Evolutionary conservation across 2,113 vertebrate species (phyloP), one percentile per base, ranked within the genome.

Genomic region (Thomomys bottae): DNA sequence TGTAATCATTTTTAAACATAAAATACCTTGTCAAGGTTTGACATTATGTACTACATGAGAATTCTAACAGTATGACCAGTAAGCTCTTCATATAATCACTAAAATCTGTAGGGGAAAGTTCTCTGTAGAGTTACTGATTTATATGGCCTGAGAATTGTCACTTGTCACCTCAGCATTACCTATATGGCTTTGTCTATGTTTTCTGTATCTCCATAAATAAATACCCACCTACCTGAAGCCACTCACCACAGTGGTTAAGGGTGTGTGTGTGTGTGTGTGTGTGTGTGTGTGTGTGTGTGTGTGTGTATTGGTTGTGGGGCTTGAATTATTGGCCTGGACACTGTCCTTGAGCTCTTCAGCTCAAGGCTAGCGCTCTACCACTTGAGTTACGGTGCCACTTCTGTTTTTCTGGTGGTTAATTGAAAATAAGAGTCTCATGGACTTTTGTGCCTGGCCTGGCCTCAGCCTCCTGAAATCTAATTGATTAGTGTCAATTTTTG

Each of bases 401-500:
- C n/a, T n/a, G n/a, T n/a, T n/a, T n/a, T n/a, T n/a, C n/a, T n/a
- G n/a, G n/a, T n/a, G n/a, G n/a, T n/a, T n/a, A n/a, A n/a, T n/a
- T n/a, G n/a, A n/a, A n/a, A n/a, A n/a, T n/a, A n/a, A n/a, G n/a
- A n/a, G n/a, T n/a, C n/a, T n/a, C n/a, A n/a, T n/a, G n/a, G n/a
- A n/a, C n/a, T n/a, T n/a, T n/a, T n/a, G n/a, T n/a, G n/a, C n/a
- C n/a, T n/a, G n/a, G n/a, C n/a, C n/a, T n/a, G n/a, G n/a, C n/a
- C n/a, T n/a, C n/a, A n/a, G n/a, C n/a, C n/a, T n/a, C n/a, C n/a
- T n/a, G n/a, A n/a, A n/a, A n/a, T n/a, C n/a, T n/a, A n/a, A n/a
- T n/a, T n/a, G n/a, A n/a, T n/a, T n/a, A n/a, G n/a, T n/a, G n/a
- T 78, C 40, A 85, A 10, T 82, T 81, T 84, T 84, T 89, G 68